These are phyloP conservation scores for Altica lythri DNA, from an alignment of 2,888 invertebrate species.

Conservation along the genomic window DNA sequence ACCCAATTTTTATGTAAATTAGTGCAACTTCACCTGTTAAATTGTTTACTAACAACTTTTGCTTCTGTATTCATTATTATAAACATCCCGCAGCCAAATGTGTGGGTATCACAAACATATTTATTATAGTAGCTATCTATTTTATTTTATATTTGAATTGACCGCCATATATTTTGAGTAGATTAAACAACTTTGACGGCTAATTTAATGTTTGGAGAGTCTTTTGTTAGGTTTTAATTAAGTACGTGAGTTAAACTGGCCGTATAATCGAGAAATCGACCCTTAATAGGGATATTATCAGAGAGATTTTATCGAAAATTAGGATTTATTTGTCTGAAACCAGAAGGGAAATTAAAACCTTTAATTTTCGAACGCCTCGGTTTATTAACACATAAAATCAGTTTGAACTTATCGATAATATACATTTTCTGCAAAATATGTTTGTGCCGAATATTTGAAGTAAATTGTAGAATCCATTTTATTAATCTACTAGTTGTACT, in stretches of 20 bases:
- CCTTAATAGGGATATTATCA: conserved; percentile 3
- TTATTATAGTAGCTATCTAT: neutral
- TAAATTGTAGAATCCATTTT: too few species aligned
- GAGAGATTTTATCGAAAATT: neutral
- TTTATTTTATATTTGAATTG: conserved; percentile 42
- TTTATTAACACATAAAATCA: too few species aligned
- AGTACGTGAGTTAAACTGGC: conserved; percentile 23
- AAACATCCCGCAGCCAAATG: neutral
- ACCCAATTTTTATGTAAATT: too few species aligned
- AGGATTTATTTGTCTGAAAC: too few species aligned
- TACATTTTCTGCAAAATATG: too few species aligned
- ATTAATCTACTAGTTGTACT: too few species aligned
- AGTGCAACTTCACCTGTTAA: too few species aligned
- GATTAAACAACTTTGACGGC: conserved; percentile 53
- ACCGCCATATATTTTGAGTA: conserved; percentile 50
- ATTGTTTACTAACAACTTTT: too few species aligned
- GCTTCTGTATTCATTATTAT: neutral
- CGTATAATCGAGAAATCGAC: conserved; percentile 6
- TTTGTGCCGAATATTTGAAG: too few species aligned
- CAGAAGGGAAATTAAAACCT: too few species aligned
- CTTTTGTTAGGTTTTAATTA: conserved; percentile 46
- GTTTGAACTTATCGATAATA: too few species aligned
- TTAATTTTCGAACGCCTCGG: too few species aligned
- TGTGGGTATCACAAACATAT: neutral
- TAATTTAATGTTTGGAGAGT: conserved; percentile 50